These are phyloP conservation scores for Pachycephala philippinensis DNA, from an alignment of 2,113 vertebrate genomes.

Conservation along the genomic window DNA sequence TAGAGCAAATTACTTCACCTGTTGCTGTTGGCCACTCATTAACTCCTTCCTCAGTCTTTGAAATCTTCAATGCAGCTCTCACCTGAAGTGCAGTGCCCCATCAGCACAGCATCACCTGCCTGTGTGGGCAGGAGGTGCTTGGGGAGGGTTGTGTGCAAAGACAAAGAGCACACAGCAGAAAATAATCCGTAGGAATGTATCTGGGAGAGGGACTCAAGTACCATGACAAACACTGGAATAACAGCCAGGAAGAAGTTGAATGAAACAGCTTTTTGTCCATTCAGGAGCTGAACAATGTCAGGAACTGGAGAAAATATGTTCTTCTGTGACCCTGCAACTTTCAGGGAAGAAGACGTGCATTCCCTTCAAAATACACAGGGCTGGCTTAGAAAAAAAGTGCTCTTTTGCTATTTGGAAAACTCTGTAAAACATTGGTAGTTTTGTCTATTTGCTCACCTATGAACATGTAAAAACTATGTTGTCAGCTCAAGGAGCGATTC, in stretches of 20 bases:
- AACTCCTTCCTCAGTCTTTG: background rate
- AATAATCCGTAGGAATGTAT: background rate
- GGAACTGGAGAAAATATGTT: background rate
- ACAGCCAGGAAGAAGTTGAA: background rate
- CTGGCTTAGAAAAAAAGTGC: background rate
- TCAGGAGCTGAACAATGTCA: background rate
- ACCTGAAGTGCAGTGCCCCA: background rate
- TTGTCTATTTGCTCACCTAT: background rate
- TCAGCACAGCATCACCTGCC: background rate
- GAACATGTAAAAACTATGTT: background rate
- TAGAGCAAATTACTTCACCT: conserved; percentile 34
- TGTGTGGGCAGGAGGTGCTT: background rate
- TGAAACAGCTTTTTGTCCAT: background rate
- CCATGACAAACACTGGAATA: background rate
- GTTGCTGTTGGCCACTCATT: background rate
- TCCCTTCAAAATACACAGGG: background rate
- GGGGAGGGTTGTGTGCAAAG: background rate
- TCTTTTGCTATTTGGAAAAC: background rate
- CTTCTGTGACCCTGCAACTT: background rate
- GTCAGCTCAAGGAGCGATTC: background rate
- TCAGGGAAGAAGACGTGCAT: background rate
- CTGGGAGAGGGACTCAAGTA: background rate
- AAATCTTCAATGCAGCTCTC: background rate
- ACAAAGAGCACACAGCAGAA: background rate
- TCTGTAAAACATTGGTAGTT: background rate